phyloP scores from a whole-genome alignment of 2,888 invertebrate genomes.

The Agapetus fuscipes region DNA sequence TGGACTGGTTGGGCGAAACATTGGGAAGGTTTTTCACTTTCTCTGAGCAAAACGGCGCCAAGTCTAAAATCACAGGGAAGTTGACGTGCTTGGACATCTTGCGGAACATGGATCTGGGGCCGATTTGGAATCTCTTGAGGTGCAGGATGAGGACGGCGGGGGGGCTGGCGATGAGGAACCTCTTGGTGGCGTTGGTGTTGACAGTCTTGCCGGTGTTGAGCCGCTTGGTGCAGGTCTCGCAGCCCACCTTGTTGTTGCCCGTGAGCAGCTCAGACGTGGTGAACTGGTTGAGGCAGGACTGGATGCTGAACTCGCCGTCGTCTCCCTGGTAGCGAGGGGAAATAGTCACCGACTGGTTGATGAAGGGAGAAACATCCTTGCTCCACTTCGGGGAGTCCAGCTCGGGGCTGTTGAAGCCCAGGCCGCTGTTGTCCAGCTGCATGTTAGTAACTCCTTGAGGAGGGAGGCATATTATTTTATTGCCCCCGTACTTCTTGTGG shows the following conservation, averaged over 20 bases:
- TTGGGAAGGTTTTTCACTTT: constrained; percentile 53
- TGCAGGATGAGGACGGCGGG: constrained; percentile 93
- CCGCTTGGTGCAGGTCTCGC: constrained; percentile 79
- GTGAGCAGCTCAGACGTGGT: constrained; percentile 84
- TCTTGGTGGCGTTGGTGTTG: constrained; percentile 73
- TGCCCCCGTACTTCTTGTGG: too few species aligned
- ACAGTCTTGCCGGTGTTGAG: constrained; percentile 63
- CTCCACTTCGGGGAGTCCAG: constrained; percentile 20
- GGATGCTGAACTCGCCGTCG: constrained; percentile 73
- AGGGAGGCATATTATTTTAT: too few species aligned
- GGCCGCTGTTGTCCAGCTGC: neutral
- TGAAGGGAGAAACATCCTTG: constrained; percentile 31
- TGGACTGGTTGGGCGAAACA: constrained; percentile 50
- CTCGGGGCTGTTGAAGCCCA: constrained; percentile 7
- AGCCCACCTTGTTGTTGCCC: constrained; percentile 88
- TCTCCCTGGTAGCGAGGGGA: constrained; percentile 61
- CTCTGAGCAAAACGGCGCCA: constrained; percentile 84
- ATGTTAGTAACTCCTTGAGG: too few species aligned
- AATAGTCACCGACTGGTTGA: constrained; percentile 39
- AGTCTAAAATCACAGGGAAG: constrained; percentile 76
- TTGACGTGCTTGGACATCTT: constrained; percentile 82
- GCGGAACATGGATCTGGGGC: constrained; percentile 58
- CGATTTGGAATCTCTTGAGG: constrained; percentile 89
- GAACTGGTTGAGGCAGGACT: constrained; percentile 87
- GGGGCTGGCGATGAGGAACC: constrained; percentile 79